These are phyloP conservation scores for Drosophila punjabiensis DNA, from an alignment of 1,140 invertebrate genomes.

Conservation along the genomic window DNA sequence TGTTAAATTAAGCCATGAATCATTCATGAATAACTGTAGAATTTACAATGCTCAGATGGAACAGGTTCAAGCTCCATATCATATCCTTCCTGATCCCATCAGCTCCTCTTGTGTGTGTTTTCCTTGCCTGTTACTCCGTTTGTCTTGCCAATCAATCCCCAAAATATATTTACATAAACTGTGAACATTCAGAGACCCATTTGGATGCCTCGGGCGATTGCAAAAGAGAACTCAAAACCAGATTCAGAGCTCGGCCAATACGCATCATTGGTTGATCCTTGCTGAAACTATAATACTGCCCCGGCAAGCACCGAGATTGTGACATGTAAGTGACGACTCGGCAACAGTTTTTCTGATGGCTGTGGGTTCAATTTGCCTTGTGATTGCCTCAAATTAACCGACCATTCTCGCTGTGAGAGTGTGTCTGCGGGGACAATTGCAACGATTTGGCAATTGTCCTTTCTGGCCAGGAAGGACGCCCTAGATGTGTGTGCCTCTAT, in stretches of 20 bases:
- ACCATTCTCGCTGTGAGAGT: constrained; percentile 32
- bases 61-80: background rate
- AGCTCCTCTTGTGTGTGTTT: background rate
- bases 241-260: constrained; percentile 20
- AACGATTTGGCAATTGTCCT: constrained; percentile 75
- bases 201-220: constrained; percentile 18
- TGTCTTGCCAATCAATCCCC: constrained; percentile 28
- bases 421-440: constrained; percentile 27
- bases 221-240: constrained; percentile 18
- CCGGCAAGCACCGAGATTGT: constrained; percentile 8
- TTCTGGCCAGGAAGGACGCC: constrained; percentile 9
- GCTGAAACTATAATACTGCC: constrained; percentile 45
- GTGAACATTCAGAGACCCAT: constrained; percentile 32
- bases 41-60: background rate
- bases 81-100: background rate
- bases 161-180: constrained; percentile 29
- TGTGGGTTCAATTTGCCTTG: constrained; percentile 64
- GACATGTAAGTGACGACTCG: constrained; percentile 17
- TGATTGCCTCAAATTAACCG: constrained; percentile 81
- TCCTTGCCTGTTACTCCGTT: background rate
- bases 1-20: background rate
- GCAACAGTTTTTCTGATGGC: constrained; percentile 43
- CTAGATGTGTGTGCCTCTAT: background rate
- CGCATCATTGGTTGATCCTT: constrained; percentile 64
- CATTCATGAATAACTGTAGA: background rate